These are phyloP conservation scores for Parnassius mnemosyne DNA, from an alignment of 2,888 invertebrate genomes.

Conservation along the genomic window DNA sequence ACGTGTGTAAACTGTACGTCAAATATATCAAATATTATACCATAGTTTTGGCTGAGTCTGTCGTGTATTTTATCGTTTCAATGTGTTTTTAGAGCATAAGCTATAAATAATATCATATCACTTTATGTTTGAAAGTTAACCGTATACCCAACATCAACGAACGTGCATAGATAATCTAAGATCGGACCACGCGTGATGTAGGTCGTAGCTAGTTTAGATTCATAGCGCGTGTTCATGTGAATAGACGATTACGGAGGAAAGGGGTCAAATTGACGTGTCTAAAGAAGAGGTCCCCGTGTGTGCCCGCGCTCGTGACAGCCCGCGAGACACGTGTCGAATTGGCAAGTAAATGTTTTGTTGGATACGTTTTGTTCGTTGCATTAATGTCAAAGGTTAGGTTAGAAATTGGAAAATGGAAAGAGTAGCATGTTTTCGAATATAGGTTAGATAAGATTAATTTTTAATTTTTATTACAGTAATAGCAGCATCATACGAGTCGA, in stretches of 20 bases:
- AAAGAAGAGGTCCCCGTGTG: constrained; percentile 32
- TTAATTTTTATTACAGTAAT: no score
- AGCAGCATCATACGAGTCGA: no score
- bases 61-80: no score
- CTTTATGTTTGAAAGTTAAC: constrained; percentile 10
- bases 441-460: no score
- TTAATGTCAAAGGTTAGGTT: constrained; percentile 37
- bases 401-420: background rate
- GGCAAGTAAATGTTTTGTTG: constrained; percentile 18
- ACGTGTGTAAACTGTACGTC: no score
- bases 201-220: constrained; percentile 38
- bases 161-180: constrained; percentile 38
- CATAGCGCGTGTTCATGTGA: constrained; percentile 40
- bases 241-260: constrained; percentile 46
- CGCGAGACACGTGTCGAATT: constrained; percentile 26
- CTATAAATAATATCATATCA: background rate
- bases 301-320: constrained; percentile 35
- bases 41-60: background rate
- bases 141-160: constrained; percentile 17
- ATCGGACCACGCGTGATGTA: constrained; percentile 32
- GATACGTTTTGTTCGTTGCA: constrained; percentile 33
- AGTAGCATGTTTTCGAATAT: no score
- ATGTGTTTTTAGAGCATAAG: no score
- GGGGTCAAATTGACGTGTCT: constrained; percentile 44
- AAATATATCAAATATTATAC: no score